Conservation (phyloP, 2,888 invertebrate species). For the Masnerella sp. region DNA sequence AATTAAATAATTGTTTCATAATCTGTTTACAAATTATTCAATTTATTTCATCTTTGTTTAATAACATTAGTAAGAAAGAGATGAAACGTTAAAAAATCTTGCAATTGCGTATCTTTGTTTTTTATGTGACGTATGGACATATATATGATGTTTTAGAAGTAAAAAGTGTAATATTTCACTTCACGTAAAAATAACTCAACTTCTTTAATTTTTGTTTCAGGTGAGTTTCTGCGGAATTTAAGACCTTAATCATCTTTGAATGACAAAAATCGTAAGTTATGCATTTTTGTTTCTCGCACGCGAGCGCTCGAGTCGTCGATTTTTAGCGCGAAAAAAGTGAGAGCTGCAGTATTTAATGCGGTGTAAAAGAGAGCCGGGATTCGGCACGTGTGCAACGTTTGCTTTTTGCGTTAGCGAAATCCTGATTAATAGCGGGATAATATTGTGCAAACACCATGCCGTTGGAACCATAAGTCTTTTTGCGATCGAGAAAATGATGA, state of each 20-base stretch:
- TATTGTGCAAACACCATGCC: conserved; percentile 70
- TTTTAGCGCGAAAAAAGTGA: conserved; percentile 33
- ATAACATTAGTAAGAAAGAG: too few relatives aligned
- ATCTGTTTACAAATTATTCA: too few relatives aligned
- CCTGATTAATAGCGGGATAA: conserved; percentile 74
- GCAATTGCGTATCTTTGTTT: too few relatives aligned
- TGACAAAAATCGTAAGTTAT: conserved; percentile 35
- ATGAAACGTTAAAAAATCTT: too few relatives aligned
- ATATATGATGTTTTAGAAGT: too few relatives aligned
- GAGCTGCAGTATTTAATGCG: conserved; percentile 56
- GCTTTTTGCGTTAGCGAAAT: conserved; percentile 62
- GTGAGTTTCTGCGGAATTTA: conserved; percentile 59
- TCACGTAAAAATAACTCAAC: background rate
- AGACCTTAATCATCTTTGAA: conserved; percentile 25
- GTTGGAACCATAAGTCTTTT: conserved; percentile 65
- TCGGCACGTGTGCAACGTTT: conserved; percentile 53
- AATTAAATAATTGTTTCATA: too few relatives aligned
- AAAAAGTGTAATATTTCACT: conserved; percentile 5
- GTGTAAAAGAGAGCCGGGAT: conserved; percentile 43
- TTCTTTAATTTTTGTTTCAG: conserved; percentile 67
- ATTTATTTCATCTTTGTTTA: too few relatives aligned
- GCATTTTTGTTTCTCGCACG: conserved; percentile 21
- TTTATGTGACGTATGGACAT: too few relatives aligned
- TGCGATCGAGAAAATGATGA: background rate
- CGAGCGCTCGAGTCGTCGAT: conserved; percentile 4